A percentile compares a stretch with the other conserved stretches of the same genome.
Conservation (phyloP, 1,140 invertebrate species). For the Polypedilum vanderplanki region DNA sequence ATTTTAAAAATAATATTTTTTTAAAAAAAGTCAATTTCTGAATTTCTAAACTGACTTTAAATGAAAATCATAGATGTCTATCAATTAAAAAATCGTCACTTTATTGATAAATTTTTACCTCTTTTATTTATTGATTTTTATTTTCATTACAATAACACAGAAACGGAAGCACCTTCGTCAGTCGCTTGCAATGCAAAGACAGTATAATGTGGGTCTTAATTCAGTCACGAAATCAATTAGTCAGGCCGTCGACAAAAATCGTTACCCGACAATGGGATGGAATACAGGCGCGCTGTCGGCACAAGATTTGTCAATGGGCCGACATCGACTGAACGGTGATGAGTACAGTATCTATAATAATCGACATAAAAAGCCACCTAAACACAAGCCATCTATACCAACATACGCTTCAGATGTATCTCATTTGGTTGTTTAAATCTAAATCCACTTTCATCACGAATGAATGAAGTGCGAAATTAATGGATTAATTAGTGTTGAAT, state of each 20-base stretch:
- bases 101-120: too few relatives aligned
- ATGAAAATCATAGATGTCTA: too few relatives aligned
- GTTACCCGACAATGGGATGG: constrained; percentile 49
- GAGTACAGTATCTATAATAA: constrained; percentile 33
- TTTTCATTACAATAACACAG: constrained; percentile 44
- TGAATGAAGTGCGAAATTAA: too few relatives aligned
- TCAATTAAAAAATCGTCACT: too few relatives aligned
- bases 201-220: constrained; percentile 65
- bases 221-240: constrained; percentile 70
- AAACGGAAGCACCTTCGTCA: constrained; percentile 75
- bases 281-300: constrained; percentile 54
- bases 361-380: constrained; percentile 37
- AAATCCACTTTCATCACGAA: too few relatives aligned
- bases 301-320: constrained; percentile 44
- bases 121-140: not conserved
- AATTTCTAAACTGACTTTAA: too few relatives aligned
- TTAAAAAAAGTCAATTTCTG: too few relatives aligned
- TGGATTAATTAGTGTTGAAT: too few relatives aligned
- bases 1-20: too few relatives aligned
- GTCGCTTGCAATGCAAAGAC: constrained; percentile 63
- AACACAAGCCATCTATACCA: constrained; percentile 52
- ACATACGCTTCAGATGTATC: constrained; percentile 60
- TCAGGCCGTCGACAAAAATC: constrained; percentile 59
- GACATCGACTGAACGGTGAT: constrained; percentile 41
- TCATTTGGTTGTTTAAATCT: constrained; percentile 55